Evolutionary conservation across 2,888 invertebrate genomes (phyloP), one percentile per base, ranked within the genome.

Genomic region (Synergus umbraculus): DNA sequence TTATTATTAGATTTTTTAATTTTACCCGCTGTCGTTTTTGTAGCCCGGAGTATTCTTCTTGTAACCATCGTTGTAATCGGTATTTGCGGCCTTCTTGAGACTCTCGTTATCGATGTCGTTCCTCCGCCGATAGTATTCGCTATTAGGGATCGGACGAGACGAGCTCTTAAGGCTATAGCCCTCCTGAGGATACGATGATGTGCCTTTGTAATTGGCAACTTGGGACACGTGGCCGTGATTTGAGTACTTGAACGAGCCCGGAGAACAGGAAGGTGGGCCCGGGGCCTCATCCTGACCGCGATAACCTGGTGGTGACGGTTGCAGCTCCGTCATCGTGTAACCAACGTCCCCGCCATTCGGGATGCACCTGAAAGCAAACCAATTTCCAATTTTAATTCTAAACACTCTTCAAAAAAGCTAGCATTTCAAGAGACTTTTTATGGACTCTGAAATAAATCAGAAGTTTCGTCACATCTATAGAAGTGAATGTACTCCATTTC

Each of bases 241-340:
- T 87, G 89, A 83, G 88, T 90, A 90, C 86, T 90, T 89, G 89
- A 89, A 90, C 44, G 90, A 83, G 84, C 88, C 90, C 87, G 89
- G 84, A 81, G 86, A 83, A 84, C 89, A 88, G 87, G 88, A 85
- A 82, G 89, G 86, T 87, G 89, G 88, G 85, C 90, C 89, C 83
- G 90, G 90, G 87, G 91, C 88, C 88, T 92, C 91, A 90, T 92
- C 91, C 89, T 91, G 91, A 83, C 90, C 89, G 85, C 91, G 89
- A 90, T 91, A 92, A 85, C 91, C 91, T 86, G 91, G 88, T 86
- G 91, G 90, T 87, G 91, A 91, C 90, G 92, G 91, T 85, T 92
- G 91, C 88, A 92, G 86, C 88, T 92, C 92, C 90, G 92, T 92
- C 92, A 92, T 92, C 91, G 91, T 91, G 91, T 90, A 88, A 89